Percentiles rank a stretch among this genome's conserved stretches.
These are phyloP conservation scores for Meta bourneti DNA, from an alignment of 2,888 invertebrate genomes.

Conservation along the genomic window DNA sequence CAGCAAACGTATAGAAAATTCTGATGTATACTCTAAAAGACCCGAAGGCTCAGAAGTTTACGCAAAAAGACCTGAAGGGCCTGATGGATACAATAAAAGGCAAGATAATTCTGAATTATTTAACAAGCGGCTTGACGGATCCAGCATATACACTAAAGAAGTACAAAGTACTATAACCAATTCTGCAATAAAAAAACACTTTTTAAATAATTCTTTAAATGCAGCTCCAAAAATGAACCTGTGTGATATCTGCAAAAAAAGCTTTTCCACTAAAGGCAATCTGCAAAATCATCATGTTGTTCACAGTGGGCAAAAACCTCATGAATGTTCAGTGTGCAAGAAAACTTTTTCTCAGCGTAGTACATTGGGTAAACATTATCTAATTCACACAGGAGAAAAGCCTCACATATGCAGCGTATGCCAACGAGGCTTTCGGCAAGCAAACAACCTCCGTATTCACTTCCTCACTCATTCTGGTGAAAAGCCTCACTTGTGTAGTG, in stretches of 20 bases:
- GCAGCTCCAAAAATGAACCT: conserved; percentile 54
- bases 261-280: conserved; percentile 71
- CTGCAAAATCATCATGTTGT: conserved; percentile 70
- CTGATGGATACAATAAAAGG: conserved; percentile 53
- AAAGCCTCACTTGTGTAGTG: conserved; percentile 67
- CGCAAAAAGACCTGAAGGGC: conserved; percentile 42
- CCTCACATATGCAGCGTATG: conserved; percentile 68
- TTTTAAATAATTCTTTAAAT: conserved; percentile 28
- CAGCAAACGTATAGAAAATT: conserved; percentile 45
- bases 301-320: conserved; percentile 68
- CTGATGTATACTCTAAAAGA: conserved; percentile 45
- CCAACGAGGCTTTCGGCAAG: conserved; percentile 61
- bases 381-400: conserved; percentile 71
- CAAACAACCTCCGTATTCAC: conserved; percentile 71
- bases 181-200: conserved; percentile 50
- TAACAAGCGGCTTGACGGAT: conserved; percentile 37
- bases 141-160: conserved; percentile 38
- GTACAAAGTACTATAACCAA: conserved; percentile 38
- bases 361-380: conserved; percentile 68
- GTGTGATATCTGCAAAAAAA: conserved; percentile 72
- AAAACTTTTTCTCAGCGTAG: conserved; percentile 71
- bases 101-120: conserved; percentile 7
- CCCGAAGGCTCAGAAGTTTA: conserved; percentile 42
- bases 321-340: conserved; percentile 69
- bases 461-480: conserved; percentile 72